phyloP scores from a whole-genome alignment of 2,888 invertebrate species.

The Petrolisthes cinctipes region DNA sequence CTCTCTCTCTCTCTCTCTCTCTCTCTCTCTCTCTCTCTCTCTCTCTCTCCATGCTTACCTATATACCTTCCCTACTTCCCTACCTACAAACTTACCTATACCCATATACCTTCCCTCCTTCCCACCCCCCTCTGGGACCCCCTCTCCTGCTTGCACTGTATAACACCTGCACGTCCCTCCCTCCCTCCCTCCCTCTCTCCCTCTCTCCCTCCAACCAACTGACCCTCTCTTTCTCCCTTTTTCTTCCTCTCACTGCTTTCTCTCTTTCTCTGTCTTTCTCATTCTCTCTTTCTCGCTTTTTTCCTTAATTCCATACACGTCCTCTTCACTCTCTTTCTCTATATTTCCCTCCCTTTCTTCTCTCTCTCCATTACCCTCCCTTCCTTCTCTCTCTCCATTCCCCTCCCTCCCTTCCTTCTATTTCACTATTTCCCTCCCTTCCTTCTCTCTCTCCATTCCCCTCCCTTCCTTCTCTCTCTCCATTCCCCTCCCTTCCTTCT shows the following conservation, averaged over 20 bases:
- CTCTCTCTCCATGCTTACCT: neutral
- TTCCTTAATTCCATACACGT: neutral
- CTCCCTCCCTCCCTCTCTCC: neutral
- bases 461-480: neutral
- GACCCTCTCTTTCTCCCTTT: neutral
- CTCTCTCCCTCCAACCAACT: neutral
- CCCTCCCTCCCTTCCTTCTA: no score
- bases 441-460: neutral
- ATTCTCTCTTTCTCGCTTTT: neutral
- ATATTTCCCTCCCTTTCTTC: no score
- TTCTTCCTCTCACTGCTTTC: neutral
- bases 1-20: neutral
- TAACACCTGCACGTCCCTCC: neutral
- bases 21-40: constrained; percentile 1
- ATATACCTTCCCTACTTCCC: neutral
- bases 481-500: no score
- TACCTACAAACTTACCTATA: neutral
- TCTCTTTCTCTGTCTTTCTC: neutral
- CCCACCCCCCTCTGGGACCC: neutral
- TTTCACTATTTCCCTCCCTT: no score
- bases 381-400: no score
- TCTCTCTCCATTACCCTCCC: no score
- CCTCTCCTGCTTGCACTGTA: neutral
- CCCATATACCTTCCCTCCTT: neutral
- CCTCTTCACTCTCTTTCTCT: no score